Evolutionary conservation across 2,113 vertebrate genomes (phyloP).

Genomic region (Anseranas semipalmata): DNA sequence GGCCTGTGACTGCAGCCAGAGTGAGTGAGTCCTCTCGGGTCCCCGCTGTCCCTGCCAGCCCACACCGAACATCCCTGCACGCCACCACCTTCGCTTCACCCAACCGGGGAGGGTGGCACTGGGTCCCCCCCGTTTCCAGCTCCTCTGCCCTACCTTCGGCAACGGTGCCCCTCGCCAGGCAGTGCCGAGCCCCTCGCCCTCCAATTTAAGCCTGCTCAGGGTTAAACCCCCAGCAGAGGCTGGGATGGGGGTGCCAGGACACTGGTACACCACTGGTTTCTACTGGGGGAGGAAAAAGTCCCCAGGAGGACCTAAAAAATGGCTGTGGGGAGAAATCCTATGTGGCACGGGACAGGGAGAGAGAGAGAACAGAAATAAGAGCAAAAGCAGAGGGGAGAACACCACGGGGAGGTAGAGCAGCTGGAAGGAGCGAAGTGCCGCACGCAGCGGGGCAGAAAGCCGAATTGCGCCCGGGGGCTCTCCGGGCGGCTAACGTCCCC

Average conservation of each 20-base stretch:
- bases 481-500: neutral
- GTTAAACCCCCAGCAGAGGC: neutral
- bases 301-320: neutral
- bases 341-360: neutral
- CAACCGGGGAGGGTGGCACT: neutral
- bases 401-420: neutral
- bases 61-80: rapidly evolving
- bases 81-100: rapidly evolving
- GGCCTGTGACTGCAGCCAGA: slow-evolving; percentile 90
- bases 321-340: neutral
- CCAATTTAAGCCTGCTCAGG: too few relatives aligned
- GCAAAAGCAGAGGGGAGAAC: neutral
- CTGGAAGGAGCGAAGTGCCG: neutral
- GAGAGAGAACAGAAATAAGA: neutral
- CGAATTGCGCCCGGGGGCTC: rapidly evolving
- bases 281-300: neutral
- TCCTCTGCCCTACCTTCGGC: neutral
- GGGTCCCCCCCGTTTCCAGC: rapidly evolving
- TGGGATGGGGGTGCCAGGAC: neutral
- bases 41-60: neutral
- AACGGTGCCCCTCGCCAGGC: neutral
- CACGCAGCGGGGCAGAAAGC: rapidly evolving
- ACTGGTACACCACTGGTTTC: neutral
- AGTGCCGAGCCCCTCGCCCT: neutral
- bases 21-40: slow-evolving; percentile 61